phyloP scores from a whole-genome alignment of 2,888 invertebrate species.

The Chydorus sphaericus region DNA sequence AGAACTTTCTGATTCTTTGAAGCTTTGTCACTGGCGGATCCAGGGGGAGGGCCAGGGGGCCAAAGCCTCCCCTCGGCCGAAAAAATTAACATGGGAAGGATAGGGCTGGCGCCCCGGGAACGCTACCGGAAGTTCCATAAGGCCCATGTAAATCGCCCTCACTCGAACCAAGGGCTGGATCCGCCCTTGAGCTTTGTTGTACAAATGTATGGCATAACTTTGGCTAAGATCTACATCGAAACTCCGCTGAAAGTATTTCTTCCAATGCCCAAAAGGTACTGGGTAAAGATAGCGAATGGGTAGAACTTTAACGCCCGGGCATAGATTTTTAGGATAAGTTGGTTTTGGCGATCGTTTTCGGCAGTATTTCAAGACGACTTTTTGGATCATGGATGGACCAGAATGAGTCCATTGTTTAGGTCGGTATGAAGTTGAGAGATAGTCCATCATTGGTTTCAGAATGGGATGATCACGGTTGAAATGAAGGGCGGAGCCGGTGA shows the following conservation, averaged over 20 bases:
- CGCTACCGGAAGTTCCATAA: no score
- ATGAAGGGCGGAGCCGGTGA: background rate
- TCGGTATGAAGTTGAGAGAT: background rate
- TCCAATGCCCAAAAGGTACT: background rate
- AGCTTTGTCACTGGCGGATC: no score
- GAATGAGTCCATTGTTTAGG: background rate
- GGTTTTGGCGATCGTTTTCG: background rate
- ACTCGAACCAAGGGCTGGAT: no score
- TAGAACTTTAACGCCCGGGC: background rate
- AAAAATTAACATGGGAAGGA: no score
- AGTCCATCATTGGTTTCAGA: background rate
- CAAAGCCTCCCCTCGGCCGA: no score
- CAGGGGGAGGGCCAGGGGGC: no score
- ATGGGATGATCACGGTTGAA: background rate
- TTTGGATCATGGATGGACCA: background rate
- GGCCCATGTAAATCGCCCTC: no score
- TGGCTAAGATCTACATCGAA: background rate
- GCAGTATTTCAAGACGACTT: background rate
- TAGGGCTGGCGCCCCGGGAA: no score
- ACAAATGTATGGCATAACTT: constrained; percentile 10
- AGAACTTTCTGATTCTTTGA: background rate
- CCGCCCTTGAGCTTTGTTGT: no score
- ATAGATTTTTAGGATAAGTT: background rate
- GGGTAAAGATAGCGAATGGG: background rate
- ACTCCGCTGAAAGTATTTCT: background rate